Percentiles rank a stretch among this genome's conserved stretches.
Evolutionary conservation across 2,113 vertebrate genomes (phyloP).

Genomic region (Oreotrochilus melanogaster): DNA sequence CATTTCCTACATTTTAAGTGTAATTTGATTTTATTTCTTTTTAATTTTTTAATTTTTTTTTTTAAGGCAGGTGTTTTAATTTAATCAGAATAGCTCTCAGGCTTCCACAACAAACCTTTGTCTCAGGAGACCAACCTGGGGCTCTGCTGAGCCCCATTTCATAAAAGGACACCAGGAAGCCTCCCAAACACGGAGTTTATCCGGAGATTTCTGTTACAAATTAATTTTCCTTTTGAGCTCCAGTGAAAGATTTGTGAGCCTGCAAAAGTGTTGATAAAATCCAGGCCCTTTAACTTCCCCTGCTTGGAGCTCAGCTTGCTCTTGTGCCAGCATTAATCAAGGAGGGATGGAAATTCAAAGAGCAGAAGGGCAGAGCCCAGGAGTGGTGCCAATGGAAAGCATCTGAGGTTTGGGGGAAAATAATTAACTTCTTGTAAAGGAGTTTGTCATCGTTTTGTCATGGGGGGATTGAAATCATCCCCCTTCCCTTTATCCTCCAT

Average conservation of each 20-base stretch:
- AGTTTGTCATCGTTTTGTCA: not conserved
- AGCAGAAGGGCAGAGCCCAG: not conserved
- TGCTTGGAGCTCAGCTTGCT: not conserved
- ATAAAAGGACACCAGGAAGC: not conserved
- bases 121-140: not conserved
- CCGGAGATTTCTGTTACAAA: constrained; percentile 13
- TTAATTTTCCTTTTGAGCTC: constrained; percentile 8
- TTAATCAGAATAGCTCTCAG: not conserved
- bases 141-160: not conserved
- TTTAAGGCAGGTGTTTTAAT: not conserved
- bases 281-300: not conserved
- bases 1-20: not conserved
- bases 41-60: too few species aligned
- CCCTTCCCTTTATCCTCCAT: not conserved
- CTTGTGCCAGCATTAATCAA: constrained; percentile 1
- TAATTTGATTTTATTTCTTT: too few species aligned
- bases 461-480: not conserved
- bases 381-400: not conserved
- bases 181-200: not conserved
- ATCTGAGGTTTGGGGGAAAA: not conserved
- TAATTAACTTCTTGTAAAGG: not conserved
- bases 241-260: not conserved
- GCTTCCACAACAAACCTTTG: not conserved
- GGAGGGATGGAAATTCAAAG: not conserved
- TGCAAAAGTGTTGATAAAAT: constrained; percentile 3